phyloP scores from a whole-genome alignment of 2,888 invertebrate genomes.

The Podotricha telesiphe region DNA sequence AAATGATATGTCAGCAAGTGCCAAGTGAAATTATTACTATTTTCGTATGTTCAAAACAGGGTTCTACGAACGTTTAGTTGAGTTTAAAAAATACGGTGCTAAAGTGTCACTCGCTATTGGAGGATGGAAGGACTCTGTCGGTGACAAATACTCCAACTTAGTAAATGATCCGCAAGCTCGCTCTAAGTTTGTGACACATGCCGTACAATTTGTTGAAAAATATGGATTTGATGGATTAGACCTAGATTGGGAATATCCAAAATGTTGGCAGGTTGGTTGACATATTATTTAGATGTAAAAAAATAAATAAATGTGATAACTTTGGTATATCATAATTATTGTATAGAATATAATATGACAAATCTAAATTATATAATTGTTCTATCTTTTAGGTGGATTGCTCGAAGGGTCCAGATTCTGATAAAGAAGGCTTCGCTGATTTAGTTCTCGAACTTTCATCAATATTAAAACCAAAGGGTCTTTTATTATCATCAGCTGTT shows the following conservation, averaged over 20 bases:
- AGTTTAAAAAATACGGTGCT: conserved; percentile 89
- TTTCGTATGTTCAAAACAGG: conserved; percentile 68
- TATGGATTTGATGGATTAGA: conserved; percentile 96
- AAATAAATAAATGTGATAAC: no score
- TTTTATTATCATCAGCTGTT: conserved; percentile 92
- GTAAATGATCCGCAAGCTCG: conserved; percentile 90
- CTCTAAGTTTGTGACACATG: conserved; percentile 88
- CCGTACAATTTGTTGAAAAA: conserved; percentile 89
- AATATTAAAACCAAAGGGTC: conserved; percentile 86
- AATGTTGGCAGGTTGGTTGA: conserved; percentile 89
- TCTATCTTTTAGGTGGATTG: conserved; percentile 88
- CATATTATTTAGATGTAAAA: not conserved
- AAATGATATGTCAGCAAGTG: not conserved
- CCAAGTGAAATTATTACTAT: not conserved
- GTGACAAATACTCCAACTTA: conserved; percentile 93
- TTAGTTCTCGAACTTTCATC: conserved; percentile 88
- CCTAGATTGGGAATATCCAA: conserved; percentile 97
- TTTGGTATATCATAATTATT: no score
- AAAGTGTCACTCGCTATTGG: conserved; percentile 95
- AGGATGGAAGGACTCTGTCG: conserved; percentile 97
- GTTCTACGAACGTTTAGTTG: conserved; percentile 93
- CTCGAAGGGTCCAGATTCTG: conserved; percentile 91
- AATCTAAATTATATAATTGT: not conserved
- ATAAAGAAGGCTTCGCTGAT: conserved; percentile 90
- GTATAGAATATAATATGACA: no score